phyloP scores from a whole-genome alignment of 2,888 invertebrate species.

The Graphium colonna region DNA sequence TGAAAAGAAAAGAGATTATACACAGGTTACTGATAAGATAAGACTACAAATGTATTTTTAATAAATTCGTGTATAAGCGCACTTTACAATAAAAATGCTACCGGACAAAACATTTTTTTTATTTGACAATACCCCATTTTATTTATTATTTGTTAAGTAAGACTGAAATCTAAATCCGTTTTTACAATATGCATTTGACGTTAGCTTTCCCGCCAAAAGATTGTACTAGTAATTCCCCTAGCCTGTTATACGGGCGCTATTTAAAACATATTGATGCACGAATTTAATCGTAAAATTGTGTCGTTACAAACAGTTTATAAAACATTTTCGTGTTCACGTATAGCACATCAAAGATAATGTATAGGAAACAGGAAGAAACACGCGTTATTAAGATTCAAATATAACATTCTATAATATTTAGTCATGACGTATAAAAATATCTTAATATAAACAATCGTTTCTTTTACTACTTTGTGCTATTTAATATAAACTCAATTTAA shows the following conservation, averaged over 20 bases:
- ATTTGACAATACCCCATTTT: too few species aligned
- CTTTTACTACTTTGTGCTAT: too few species aligned
- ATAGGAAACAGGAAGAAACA: constrained; percentile 19
- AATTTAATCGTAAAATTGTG: constrained; percentile 23
- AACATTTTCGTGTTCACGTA: constrained; percentile 6
- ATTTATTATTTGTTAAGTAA: too few species aligned
- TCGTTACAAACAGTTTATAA: constrained; percentile 13
- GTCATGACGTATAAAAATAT: neutral
- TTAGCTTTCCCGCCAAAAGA: constrained; percentile 1
- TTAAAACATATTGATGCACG: neutral
- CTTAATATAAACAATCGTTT: too few species aligned
- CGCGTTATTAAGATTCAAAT: neutral
- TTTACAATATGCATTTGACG: constrained; percentile 5
- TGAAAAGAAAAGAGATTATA: neutral
- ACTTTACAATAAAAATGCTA: too few species aligned
- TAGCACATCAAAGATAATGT: constrained; percentile 10
- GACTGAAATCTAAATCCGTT: too few species aligned
- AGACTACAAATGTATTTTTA: too few species aligned
- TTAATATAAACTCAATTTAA: too few species aligned
- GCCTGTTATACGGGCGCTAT: neutral
- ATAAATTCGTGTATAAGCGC: too few species aligned
- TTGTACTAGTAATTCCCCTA: neutral
- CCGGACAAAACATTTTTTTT: too few species aligned
- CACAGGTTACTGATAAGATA: too few species aligned
- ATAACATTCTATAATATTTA: neutral